Evolutionary conservation across 2,888 invertebrate species (phyloP).

Genomic region (Amaurobius ferox): DNA sequence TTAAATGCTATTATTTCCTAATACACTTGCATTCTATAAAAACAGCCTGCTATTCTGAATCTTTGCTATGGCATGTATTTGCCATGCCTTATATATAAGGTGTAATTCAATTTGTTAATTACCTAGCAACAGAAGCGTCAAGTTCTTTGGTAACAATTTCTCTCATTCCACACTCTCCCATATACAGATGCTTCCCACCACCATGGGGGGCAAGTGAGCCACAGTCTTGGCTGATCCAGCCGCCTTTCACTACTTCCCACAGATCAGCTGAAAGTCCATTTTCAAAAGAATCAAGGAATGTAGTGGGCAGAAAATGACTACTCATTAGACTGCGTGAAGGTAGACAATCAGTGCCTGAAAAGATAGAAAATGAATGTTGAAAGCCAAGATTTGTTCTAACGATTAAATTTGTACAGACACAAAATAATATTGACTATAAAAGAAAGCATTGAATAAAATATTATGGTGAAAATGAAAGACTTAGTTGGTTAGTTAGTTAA

Average conservation of each 20-base stretch:
- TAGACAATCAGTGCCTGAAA: conserved; percentile 55
- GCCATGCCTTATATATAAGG: not conserved
- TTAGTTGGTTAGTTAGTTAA: too few species aligned
- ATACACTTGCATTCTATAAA: too few species aligned
- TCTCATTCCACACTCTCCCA: conserved; percentile 78
- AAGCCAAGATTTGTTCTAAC: too few species aligned
- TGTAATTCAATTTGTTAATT: conserved; percentile 8
- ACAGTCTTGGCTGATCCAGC: conserved; percentile 78
- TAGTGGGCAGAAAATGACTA: conserved; percentile 40
- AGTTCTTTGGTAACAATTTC: conserved; percentile 77
- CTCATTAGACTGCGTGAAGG: conserved; percentile 30
- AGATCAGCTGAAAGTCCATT: conserved; percentile 75
- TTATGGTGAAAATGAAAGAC: too few species aligned
- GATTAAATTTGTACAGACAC: too few species aligned
- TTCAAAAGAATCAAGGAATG: conserved; percentile 77
- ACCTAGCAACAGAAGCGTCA: conserved; percentile 77
- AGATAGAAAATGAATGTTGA: too few species aligned
- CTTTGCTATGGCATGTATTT: too few species aligned
- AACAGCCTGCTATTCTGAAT: too few species aligned
- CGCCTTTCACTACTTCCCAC: conserved; percentile 78
- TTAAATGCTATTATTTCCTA: too few species aligned
- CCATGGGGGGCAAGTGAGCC: conserved; percentile 78
- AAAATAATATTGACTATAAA: too few species aligned
- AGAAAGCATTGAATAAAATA: too few species aligned
- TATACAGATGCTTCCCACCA: conserved; percentile 78